phyloP scores from a whole-genome alignment of 2,797 vertebrate species.

The Sebastes nivosus region DNA sequence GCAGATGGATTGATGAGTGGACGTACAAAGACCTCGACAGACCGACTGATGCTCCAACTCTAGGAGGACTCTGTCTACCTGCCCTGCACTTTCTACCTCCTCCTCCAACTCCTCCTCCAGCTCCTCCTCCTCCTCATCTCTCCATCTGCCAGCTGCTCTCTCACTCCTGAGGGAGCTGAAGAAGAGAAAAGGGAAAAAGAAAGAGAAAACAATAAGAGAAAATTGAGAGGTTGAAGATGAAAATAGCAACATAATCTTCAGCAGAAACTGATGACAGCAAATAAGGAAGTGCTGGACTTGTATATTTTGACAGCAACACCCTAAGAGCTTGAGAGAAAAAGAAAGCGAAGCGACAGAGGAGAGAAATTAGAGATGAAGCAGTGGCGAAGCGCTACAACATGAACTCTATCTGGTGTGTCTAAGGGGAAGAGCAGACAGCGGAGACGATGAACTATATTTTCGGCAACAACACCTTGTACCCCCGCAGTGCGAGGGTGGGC shows the following conservation, averaged over 20 bases:
- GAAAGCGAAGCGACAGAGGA: constrained; percentile 5
- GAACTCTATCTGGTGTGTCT: constrained; percentile 35
- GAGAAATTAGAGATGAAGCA: constrained; percentile 53
- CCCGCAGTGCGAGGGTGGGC: constrained; percentile 86
- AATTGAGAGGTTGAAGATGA: constrained; percentile 5
- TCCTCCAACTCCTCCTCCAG: constrained; percentile 53
- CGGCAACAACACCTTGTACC: constrained; percentile 96
- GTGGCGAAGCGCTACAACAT: constrained; percentile 30
- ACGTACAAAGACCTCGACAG: constrained; percentile 25
- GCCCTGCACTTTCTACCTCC: constrained; percentile 58
- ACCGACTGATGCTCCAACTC: constrained; percentile 45
- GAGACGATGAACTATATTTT: constrained; percentile 98
- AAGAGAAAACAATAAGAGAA: constrained; percentile 16
- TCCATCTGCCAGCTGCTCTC: constrained; percentile 59
- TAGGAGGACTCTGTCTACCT: constrained; percentile 64
- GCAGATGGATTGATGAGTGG: constrained; percentile 32
- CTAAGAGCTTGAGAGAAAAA: not conserved
- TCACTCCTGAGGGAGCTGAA: constrained; percentile 39
- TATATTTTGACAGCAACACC: constrained; percentile 31
- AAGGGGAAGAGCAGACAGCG: constrained; percentile 28
- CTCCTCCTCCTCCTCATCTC: constrained; percentile 41
- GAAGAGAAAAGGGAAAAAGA: constrained; percentile 64
- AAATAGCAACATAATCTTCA: constrained; percentile 15
- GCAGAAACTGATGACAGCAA: constrained; percentile 3
- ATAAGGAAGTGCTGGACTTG: constrained; percentile 30